A percentile compares a stretch with the other conserved stretches of the same genome.
phyloP scores from a whole-genome alignment of 1,140 invertebrate genomes.

The Vanessa tameamea region DNA sequence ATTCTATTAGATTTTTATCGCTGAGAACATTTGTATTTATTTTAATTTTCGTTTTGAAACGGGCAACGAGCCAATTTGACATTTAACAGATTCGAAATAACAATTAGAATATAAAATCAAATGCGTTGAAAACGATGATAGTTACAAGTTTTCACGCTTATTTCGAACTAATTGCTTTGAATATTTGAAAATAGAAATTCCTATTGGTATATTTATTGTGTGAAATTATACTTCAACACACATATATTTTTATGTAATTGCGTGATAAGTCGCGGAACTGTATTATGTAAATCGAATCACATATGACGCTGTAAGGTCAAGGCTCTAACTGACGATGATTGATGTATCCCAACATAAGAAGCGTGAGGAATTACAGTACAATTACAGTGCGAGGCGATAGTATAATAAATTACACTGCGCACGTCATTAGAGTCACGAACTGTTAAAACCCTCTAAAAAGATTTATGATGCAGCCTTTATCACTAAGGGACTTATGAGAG shows the following conservation, averaged over 20 bases:
- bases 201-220: neutral
- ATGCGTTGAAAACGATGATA: neutral
- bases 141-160: neutral
- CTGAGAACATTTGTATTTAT: neutral
- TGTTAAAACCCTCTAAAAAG: slow-evolving; percentile 54
- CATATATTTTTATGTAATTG: neutral
- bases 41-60: neutral
- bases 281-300: slow-evolving; percentile 5
- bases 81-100: neutral
- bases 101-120: slow-evolving; percentile 6
- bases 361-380: slow-evolving; percentile 36
- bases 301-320: slow-evolving; percentile 18
- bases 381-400: slow-evolving; percentile 32
- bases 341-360: slow-evolving; percentile 32
- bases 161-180: neutral
- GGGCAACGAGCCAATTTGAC: neutral
- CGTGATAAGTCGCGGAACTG: neutral
- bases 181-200: neutral
- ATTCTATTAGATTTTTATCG: slow-evolving; percentile 9
- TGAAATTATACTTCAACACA: too few species aligned
- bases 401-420: slow-evolving; percentile 54
- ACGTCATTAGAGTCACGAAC: slow-evolving; percentile 63
- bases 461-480: slow-evolving; percentile 57
- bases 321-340: slow-evolving; percentile 35
- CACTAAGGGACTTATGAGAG: slow-evolving; percentile 33